Evolutionary conservation across 2,797 vertebrate genomes (phyloP), one percentile per base, ranked within the genome.

Genomic region (Pogonophryne albipinna): DNA sequence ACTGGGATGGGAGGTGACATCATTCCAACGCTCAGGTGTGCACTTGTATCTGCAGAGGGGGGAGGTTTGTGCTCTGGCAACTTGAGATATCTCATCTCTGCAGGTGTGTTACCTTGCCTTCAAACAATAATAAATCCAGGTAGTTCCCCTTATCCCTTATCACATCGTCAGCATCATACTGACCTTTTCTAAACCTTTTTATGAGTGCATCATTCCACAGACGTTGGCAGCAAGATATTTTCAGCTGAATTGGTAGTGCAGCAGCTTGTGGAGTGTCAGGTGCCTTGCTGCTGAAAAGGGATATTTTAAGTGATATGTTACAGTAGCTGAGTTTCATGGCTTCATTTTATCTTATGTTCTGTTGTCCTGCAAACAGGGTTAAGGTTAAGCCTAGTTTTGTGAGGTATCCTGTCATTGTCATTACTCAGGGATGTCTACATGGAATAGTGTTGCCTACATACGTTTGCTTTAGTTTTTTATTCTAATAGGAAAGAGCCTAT

Each of bases 1-100:
- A 86, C 74, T 46, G 67, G 76, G 84, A 84, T 78, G 74, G 78
- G 79, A 88, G 80, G 80, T 90, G 87, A 91, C 90, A 91, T 91
- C 84, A 90, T 74, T 76, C 64, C 58, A 69, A 42, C 51, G 80
- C 85, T 92, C 87, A 89, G 82, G 89, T 90, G 71, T 67, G 79
- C 66, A 78, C 23, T 79, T 76, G 49, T 85, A 72, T 85, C 78
- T 74, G 58, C 65, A 78, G 77, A 59, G 47, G 34, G 62, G 15
- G 45, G 34, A 27, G 5, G 38, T 1, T 23, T 17, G 51, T n/a
- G 44, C 16, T 53, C 72, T 59, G 49, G n/a, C 55, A 61, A 79
- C 47, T 77, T 19, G 75, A 73, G 55, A 70, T 47, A 34, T 65
- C 55, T 73, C 71, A 19, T 62, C 6, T 55, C 27, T 51, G 34